Evolutionary conservation across 2,113 vertebrate genomes (phyloP).

Genomic region (Epinephelus lanceolatus): DNA sequence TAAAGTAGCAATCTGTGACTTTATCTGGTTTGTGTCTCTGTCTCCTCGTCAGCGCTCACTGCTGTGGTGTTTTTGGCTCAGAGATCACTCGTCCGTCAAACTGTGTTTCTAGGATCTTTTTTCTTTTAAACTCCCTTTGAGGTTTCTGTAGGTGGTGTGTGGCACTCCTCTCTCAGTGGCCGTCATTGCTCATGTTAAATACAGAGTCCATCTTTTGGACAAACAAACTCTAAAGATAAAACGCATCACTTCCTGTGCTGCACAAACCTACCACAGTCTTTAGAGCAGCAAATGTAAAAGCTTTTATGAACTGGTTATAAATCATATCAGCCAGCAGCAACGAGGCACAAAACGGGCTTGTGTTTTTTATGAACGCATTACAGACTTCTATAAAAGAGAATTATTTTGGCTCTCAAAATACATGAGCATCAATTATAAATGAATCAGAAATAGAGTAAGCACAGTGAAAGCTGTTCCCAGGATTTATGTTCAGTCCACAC

Average conservation of each 20-base stretch:
- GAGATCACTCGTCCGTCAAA: conserved; percentile 39
- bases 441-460: background rate
- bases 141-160: conserved; percentile 39
- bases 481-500: background rate
- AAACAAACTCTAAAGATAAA: conserved; percentile 56
- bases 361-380: conserved; percentile 15
- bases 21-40: conserved; percentile 65
- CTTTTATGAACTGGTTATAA: conserved; percentile 50
- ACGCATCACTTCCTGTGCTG: conserved; percentile 23
- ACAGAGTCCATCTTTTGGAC: conserved; percentile 16
- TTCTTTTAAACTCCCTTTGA: background rate
- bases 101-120: conserved; percentile 24
- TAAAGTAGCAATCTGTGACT: conserved; percentile 62
- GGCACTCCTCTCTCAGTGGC: conserved; percentile 14
- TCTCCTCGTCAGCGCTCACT: conserved; percentile 53
- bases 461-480: background rate
- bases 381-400: conserved; percentile 16
- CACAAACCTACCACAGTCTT: conserved; percentile 31
- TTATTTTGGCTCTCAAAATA: conserved; percentile 33
- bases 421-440: conserved; percentile 1
- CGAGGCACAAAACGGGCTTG: background rate
- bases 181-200: conserved; percentile 5
- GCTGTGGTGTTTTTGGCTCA: conserved; percentile 36
- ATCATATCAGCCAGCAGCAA: conserved; percentile 39
- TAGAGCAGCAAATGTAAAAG: conserved; percentile 30